phyloP scores from a whole-genome alignment of 2,113 vertebrate species.

The Hemicordylus capensis region DNA sequence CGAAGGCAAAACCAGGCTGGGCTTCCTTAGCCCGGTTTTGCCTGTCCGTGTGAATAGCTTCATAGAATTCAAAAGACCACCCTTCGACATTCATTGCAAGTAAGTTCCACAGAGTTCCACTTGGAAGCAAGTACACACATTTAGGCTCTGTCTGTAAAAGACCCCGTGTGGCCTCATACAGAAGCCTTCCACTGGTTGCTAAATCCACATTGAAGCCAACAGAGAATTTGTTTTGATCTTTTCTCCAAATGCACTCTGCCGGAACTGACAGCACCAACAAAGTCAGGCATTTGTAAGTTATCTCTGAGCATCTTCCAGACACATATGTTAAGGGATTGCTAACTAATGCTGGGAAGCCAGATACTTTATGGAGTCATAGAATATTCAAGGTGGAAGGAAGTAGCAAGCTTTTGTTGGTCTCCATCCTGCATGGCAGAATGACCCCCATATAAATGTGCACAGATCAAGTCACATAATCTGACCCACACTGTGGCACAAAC shows the following conservation, averaged over 20 bases:
- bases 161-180: background rate
- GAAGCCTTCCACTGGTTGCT: constrained; percentile 26
- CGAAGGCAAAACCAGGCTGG: no score
- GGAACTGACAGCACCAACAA: constrained; percentile 15
- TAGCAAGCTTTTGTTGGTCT: no score
- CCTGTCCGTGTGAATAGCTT: no score
- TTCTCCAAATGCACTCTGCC: constrained; percentile 17
- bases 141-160: background rate
- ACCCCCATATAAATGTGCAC: no score
- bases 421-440: no score
- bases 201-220: constrained; percentile 21
- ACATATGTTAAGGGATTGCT: background rate
- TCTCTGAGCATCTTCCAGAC: constrained; percentile 10
- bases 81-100: constrained; percentile 47
- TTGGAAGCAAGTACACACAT: background rate
- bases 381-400: background rate
- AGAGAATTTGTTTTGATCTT: background rate
- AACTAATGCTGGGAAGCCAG: background rate
- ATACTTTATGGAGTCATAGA: background rate
- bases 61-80: no score
- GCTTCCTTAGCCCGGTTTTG: no score
- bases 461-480: no score
- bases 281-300: constrained; percentile 5
- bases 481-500: no score
- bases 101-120: background rate